Conservation (phyloP, 2,888 invertebrate genomes). For the Mycalesis mineus region DNA sequence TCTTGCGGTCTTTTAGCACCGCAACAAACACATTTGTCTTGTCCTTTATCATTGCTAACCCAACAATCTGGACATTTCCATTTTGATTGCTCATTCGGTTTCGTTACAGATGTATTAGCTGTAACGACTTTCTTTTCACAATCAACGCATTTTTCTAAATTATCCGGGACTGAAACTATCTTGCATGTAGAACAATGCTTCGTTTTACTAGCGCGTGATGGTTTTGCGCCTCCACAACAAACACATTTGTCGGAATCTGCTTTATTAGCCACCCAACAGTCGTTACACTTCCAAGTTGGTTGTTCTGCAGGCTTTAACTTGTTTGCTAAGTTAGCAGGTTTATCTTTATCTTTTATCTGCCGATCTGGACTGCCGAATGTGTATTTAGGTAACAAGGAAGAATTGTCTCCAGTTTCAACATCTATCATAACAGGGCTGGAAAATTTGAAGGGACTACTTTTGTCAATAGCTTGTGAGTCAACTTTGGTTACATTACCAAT, state of each 20-base stretch:
- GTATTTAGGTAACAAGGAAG: slow-evolving; percentile 38
- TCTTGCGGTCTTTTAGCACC: slow-evolving; percentile 34
- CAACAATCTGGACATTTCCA: slow-evolving; percentile 55
- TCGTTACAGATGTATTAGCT: slow-evolving; percentile 22
- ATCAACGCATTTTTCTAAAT: slow-evolving; percentile 40
- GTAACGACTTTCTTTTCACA: slow-evolving; percentile 39
- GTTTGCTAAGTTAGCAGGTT: slow-evolving; percentile 15
- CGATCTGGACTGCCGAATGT: slow-evolving; percentile 49
- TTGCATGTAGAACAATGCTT: slow-evolving; percentile 44
- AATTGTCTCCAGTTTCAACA: slow-evolving; percentile 31
- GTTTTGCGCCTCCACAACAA: slow-evolving; percentile 46
- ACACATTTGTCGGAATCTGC: slow-evolving; percentile 43
- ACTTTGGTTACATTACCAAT: background rate
- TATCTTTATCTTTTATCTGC: slow-evolving; percentile 35
- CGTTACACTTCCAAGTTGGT: slow-evolving; percentile 45
- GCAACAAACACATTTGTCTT: slow-evolving; percentile 47
- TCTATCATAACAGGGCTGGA: slow-evolving; percentile 49
- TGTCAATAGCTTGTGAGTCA: slow-evolving; percentile 25
- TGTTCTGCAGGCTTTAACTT: slow-evolving; percentile 26
- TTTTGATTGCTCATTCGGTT: slow-evolving; percentile 32
- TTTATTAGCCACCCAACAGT: slow-evolving; percentile 50
- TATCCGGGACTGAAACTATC: slow-evolving; percentile 33
- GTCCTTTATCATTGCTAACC: slow-evolving; percentile 42
- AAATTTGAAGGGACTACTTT: slow-evolving; percentile 45
- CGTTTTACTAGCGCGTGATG: slow-evolving; percentile 18